phyloP scores from a whole-genome alignment of 2,888 invertebrate genomes.

The Flexamia atlantica region DNA sequence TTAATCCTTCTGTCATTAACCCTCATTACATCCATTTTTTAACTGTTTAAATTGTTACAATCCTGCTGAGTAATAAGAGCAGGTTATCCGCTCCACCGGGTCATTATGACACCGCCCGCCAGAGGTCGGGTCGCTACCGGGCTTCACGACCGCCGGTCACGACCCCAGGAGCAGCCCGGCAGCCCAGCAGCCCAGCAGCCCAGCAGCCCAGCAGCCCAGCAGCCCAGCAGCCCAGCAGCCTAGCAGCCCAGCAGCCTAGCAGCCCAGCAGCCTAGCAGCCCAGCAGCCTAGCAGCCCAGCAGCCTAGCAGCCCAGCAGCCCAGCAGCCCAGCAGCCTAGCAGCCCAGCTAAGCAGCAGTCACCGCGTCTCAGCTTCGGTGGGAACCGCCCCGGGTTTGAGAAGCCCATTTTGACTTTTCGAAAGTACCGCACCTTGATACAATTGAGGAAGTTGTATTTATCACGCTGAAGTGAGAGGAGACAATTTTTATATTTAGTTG shows the following conservation, averaged over 20 bases:
- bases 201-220: background rate
- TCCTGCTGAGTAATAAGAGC: too few relatives aligned
- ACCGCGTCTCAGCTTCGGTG: background rate
- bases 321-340: background rate
- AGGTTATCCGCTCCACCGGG: too few relatives aligned
- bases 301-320: too few relatives aligned
- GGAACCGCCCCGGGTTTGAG: background rate
- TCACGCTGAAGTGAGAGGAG: too few relatives aligned
- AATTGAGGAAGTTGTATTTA: too few relatives aligned
- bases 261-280: background rate
- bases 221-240: background rate
- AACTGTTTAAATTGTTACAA: too few relatives aligned
- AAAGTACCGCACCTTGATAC: too few relatives aligned
- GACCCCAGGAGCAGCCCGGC: background rate
- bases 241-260: background rate
- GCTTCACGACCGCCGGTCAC: conserved; percentile 20
- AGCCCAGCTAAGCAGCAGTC: too few relatives aligned
- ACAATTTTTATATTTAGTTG: too few relatives aligned
- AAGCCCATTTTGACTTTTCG: background rate
- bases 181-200: background rate
- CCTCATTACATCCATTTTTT: too few relatives aligned
- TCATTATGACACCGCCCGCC: background rate
- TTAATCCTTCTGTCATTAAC: too few relatives aligned
- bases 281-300: background rate
- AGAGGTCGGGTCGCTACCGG: conserved; percentile 2